Conservation (phyloP, 2,113 vertebrate genomes). For the Sisor rabdophorus region DNA sequence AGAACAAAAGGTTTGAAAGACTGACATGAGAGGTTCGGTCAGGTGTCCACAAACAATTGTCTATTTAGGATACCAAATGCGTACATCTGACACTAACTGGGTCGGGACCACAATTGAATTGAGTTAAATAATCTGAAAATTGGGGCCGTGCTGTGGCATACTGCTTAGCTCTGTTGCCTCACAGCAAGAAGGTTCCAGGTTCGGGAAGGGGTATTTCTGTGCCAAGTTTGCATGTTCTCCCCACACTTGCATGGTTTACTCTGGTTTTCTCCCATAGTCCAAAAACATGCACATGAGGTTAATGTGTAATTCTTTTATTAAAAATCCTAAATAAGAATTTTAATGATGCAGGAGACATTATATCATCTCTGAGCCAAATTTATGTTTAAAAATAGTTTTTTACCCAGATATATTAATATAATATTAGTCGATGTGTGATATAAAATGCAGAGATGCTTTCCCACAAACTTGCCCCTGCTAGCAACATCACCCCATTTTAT, state of each 20-base stretch:
- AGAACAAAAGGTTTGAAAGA: background rate
- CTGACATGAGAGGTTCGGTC: background rate
- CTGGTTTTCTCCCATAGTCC: too few relatives aligned
- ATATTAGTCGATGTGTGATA: slow-evolving; percentile 15
- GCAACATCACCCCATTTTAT: slow-evolving; percentile 58
- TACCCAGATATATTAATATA: background rate
- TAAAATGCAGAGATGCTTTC: slow-evolving; percentile 33
- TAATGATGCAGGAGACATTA: background rate
- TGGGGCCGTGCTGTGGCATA: too few relatives aligned
- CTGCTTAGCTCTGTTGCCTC: too few relatives aligned
- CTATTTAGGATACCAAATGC: background rate
- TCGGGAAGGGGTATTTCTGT: too few relatives aligned
- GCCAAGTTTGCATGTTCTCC: too few relatives aligned
- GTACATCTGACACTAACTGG: too few relatives aligned
- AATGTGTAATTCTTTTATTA: background rate
- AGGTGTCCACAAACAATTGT: background rate
- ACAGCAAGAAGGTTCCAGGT: too few relatives aligned
- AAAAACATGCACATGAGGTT: too few relatives aligned
- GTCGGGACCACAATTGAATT: background rate
- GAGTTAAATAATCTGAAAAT: background rate
- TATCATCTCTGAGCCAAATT: background rate
- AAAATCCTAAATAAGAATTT: background rate
- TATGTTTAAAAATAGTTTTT: background rate
- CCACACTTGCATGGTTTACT: too few relatives aligned
- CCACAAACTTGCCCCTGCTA: slow-evolving; percentile 48